Evolutionary conservation across 2,113 vertebrate species (phyloP).

Genomic region (Balaeniceps rex): DNA sequence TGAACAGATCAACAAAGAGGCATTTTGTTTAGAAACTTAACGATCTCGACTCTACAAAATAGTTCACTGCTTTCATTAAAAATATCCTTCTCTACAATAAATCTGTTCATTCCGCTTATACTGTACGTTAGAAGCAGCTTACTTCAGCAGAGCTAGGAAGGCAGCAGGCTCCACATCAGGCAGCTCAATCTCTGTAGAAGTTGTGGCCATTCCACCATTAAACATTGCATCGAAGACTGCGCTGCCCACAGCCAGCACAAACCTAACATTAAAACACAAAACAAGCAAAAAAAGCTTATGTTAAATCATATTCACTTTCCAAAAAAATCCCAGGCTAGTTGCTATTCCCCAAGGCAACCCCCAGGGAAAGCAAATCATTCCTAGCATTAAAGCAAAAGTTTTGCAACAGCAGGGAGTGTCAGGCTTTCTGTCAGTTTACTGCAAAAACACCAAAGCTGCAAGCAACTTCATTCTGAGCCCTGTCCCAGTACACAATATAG

Average conservation of each 20-base stretch:
- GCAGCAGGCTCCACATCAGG: conserved; percentile 95
- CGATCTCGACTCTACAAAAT: neutral
- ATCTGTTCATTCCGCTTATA: neutral
- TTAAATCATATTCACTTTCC: neutral
- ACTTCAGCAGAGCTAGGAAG: conserved; percentile 94
- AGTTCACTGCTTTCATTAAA: neutral
- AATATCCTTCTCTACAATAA: neutral
- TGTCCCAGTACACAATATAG: neutral
- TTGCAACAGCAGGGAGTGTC: conserved; percentile 4
- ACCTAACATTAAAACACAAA: conserved; percentile 71
- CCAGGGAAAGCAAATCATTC: neutral
- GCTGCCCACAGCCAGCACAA: conserved; percentile 93
- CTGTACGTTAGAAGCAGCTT: conserved; percentile 32
- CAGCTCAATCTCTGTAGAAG: conserved; percentile 94
- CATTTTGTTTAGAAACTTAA: neutral
- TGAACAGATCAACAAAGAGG: neutral
- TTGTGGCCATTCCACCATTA: conserved; percentile 97
- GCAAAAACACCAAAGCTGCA: neutral
- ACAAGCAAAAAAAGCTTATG: neutral
- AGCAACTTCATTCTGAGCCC: neutral
- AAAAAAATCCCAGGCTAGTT: neutral
- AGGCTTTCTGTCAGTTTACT: neutral
- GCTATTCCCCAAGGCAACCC: neutral
- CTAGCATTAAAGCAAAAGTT: neutral
- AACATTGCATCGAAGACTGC: conserved; percentile 98